Evolutionary conservation across 2,797 vertebrate genomes (phyloP).

Genomic region (Protosalanx chinensis): DNA sequence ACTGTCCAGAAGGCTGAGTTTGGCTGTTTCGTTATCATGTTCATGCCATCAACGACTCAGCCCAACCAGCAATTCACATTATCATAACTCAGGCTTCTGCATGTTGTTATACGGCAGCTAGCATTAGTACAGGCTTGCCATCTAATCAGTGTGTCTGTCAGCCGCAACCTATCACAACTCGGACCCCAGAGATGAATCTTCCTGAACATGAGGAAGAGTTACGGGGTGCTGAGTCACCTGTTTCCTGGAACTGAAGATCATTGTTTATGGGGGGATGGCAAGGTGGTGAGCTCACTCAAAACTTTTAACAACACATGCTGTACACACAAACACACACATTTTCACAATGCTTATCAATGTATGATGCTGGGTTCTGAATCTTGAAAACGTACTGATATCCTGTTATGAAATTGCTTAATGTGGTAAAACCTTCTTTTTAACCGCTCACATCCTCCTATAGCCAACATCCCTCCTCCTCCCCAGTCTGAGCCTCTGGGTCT

Average conservation of each 20-base stretch:
- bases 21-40: constrained; percentile 46
- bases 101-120: constrained; percentile 46
- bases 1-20: background rate
- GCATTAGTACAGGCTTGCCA: background rate
- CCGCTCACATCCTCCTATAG: background rate
- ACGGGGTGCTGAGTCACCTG: constrained; percentile 5
- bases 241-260: background rate
- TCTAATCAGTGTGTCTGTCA: constrained; percentile 35
- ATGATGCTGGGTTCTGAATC: no score
- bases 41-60: constrained; percentile 47
- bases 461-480: background rate
- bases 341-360: background rate
- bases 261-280: background rate
- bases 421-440: no score
- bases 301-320: background rate
- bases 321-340: background rate
- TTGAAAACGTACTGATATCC: no score
- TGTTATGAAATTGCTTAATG: no score
- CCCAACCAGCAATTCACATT: constrained; percentile 14
- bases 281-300: background rate
- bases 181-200: background rate
- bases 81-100: constrained; percentile 36
- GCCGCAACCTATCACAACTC: constrained; percentile 29
- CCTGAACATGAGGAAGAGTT: constrained; percentile 2
- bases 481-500: constrained; percentile 7